Conservation (phyloP, 2,113 vertebrate species). For the Tupaia tana region DNA sequence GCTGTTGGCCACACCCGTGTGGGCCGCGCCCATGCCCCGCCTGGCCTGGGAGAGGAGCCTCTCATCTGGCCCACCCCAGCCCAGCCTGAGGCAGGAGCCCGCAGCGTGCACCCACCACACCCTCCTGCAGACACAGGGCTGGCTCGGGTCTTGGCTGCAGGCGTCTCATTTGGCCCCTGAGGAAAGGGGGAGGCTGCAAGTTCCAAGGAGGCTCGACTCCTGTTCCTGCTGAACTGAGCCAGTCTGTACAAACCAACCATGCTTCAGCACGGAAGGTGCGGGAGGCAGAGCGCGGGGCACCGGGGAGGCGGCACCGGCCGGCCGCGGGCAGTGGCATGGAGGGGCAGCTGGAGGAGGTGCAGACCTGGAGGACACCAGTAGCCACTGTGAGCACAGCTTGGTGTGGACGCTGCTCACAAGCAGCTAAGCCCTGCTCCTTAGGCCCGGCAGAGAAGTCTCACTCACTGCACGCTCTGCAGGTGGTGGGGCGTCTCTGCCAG, state of each 20-base stretch:
- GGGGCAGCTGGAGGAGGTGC: slow-evolving; percentile 17
- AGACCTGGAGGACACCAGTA: slow-evolving; percentile 92
- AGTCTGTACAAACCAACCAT: slow-evolving; percentile 93
- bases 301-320: slow-evolving; percentile 21
- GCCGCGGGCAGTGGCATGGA: background rate
- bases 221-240: slow-evolving; percentile 99
- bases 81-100: no score
- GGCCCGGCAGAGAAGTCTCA: background rate
- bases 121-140: background rate
- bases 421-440: slow-evolving; percentile 93
- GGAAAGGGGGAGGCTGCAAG: slow-evolving; percentile 90
- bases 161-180: background rate
- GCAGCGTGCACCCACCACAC: no score
- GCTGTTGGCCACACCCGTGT: background rate
- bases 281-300: slow-evolving; percentile 87
- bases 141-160: background rate
- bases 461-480: no score
- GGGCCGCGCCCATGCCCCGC: background rate
- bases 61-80: no score
- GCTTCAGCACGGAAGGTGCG: slow-evolving; percentile 98
- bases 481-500: background rate
- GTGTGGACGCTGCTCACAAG: slow-evolving; percentile 91
- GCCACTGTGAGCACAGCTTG: slow-evolving; percentile 95
- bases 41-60: background rate
- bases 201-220: slow-evolving; percentile 97